These are phyloP conservation scores for Ophion obscuratus DNA, from an alignment of 2,888 invertebrate species.

Conservation along the genomic window DNA sequence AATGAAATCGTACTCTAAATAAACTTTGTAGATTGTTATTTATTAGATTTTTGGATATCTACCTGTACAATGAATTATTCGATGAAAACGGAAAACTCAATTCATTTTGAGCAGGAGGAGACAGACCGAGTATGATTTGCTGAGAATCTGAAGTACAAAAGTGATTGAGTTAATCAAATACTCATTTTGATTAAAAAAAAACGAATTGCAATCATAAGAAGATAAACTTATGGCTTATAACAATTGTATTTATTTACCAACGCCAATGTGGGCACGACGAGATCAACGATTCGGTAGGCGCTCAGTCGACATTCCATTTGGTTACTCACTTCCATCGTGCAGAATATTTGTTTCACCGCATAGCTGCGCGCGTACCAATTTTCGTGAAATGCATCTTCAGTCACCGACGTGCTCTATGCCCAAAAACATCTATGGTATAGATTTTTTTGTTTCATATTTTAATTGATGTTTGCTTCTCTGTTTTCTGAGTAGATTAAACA, in stretches of 20 bases:
- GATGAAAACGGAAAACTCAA: not conserved
- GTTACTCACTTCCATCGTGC: slow-evolving; percentile 60
- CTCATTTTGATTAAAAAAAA: not conserved
- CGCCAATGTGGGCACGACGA: slow-evolving; percentile 71
- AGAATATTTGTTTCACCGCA: slow-evolving; percentile 52
- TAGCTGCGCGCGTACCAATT: slow-evolving; percentile 66
- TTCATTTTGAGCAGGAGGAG: slow-evolving; percentile 62
- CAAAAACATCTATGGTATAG: not conserved
- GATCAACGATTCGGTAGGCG: slow-evolving; percentile 65
- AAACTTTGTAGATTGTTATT: not conserved
- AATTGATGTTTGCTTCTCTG: not conserved
- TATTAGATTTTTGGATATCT: not conserved
- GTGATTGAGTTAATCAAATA: slow-evolving; percentile 17
- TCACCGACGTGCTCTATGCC: slow-evolving; percentile 68
- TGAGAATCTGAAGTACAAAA: slow-evolving; percentile 69
- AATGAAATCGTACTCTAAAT: not conserved
- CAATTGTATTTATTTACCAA: slow-evolving; percentile 61
- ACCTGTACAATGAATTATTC: not conserved
- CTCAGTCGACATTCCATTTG: slow-evolving; percentile 69
- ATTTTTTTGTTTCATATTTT: not conserved
- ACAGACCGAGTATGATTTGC: slow-evolving; percentile 71
- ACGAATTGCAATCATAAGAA: not conserved
- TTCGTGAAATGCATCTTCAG: slow-evolving; percentile 69
- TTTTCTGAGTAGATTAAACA: not conserved
- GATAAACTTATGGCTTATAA: not conserved